These are phyloP conservation scores for Oceanodroma leucorhoa DNA, from an alignment of 2,797 vertebrate genomes.

Conservation along the genomic window DNA sequence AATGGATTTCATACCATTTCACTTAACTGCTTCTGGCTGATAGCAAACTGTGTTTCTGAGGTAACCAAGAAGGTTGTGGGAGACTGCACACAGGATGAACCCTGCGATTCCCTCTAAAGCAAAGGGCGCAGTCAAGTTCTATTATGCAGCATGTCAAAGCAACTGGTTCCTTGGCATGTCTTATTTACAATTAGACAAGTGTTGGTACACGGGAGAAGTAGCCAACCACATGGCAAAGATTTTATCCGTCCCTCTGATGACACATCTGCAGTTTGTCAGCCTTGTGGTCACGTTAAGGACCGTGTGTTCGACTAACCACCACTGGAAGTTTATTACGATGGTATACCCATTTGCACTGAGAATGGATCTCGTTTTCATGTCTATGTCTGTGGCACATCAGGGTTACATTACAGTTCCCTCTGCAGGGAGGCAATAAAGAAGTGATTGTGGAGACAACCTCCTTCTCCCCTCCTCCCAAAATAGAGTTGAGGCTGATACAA, in stretches of 20 bases:
- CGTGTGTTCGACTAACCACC: background rate
- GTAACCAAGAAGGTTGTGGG: background rate
- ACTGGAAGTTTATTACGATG: background rate
- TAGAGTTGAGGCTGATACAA: background rate
- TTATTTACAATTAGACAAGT: background rate
- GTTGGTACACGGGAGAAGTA: background rate
- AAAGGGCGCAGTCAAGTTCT: background rate
- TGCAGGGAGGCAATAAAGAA: background rate
- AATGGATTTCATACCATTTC: background rate
- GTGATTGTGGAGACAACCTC: background rate
- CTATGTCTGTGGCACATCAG: background rate
- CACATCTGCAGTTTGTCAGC: background rate
- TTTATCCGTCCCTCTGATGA: background rate
- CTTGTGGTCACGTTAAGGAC: background rate
- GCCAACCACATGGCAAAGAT: background rate
- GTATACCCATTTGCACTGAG: accelerated
- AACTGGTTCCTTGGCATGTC: background rate
- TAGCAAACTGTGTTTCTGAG: background rate
- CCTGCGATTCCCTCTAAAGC: background rate
- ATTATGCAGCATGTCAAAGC: background rate
- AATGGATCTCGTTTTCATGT: background rate
- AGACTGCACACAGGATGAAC: background rate
- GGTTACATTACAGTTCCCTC: background rate
- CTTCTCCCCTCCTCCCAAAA: background rate
- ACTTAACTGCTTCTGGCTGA: background rate